Percentiles rank a stretch among this genome's conserved stretches.
These are phyloP conservation scores for Seriola dumerili DNA, from an alignment of 2,113 vertebrate species.

Conservation along the genomic window DNA sequence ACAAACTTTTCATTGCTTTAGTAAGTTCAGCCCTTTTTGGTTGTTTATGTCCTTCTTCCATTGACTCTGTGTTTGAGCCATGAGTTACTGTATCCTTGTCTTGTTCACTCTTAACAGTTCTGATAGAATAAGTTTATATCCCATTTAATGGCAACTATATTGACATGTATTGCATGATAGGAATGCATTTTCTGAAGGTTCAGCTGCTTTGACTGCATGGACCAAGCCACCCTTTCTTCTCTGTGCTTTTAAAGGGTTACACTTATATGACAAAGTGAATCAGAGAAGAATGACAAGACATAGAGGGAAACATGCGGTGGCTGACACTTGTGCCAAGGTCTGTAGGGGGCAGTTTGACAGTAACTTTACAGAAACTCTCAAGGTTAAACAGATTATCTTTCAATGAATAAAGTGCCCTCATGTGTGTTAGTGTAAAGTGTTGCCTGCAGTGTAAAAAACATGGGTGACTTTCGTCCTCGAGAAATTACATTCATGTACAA, in stretches of 20 bases:
- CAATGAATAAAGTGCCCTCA: neutral
- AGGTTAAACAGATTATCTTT: conserved; percentile 34
- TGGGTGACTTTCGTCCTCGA: too few relatives aligned
- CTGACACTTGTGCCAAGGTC: neutral
- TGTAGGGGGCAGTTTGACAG: too few relatives aligned
- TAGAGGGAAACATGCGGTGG: neutral
- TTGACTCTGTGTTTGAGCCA: neutral
- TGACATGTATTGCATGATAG: conserved; percentile 27
- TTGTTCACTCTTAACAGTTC: neutral
- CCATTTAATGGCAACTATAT: neutral
- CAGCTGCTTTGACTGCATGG: conserved; percentile 47
- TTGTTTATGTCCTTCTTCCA: neutral
- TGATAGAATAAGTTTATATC: neutral
- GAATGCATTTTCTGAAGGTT: conserved; percentile 54
- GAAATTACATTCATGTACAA: too few relatives aligned
- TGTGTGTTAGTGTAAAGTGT: too few relatives aligned
- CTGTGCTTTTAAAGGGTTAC: conserved; percentile 65
- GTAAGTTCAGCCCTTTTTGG: neutral
- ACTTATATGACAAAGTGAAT: conserved; percentile 56
- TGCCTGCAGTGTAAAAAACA: too few relatives aligned
- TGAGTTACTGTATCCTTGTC: neutral
- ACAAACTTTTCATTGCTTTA: neutral
- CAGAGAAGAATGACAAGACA: neutral
- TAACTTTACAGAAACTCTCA: conserved; percentile 29
- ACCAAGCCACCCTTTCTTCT: conserved; percentile 36